phyloP scores from a whole-genome alignment of 2,797 vertebrate genomes.

The Cichlasoma orientale region DNA sequence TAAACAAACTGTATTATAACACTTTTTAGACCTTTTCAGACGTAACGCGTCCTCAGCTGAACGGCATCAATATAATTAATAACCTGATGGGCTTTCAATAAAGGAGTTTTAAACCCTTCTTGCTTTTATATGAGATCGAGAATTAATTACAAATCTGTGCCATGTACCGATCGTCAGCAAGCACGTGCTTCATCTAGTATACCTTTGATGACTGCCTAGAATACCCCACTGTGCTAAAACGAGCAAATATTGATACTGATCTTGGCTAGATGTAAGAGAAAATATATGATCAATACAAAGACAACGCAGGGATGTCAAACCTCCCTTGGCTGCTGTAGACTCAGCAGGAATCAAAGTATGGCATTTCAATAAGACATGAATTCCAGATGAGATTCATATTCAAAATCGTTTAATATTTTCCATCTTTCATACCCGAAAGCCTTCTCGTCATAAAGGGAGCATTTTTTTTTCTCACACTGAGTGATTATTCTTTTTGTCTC shows the following conservation, averaged over 20 bases:
- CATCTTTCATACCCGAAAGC: background rate
- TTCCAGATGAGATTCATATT: conserved; percentile 24
- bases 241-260: background rate
- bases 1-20: background rate
- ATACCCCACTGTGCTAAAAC: background rate
- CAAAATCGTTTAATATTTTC: background rate
- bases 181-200: background rate
- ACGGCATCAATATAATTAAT: background rate
- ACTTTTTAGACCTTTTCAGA: background rate
- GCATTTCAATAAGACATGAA: conserved; percentile 39
- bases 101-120: background rate
- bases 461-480: background rate
- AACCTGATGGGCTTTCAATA: background rate
- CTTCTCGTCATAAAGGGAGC: background rate
- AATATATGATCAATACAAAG: conserved; percentile 39
- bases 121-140: background rate
- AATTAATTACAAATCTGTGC: background rate
- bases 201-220: background rate
- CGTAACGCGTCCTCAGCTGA: background rate
- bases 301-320: background rate
- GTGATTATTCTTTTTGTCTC: background rate
- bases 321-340: background rate
- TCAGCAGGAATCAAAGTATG: background rate
- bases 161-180: background rate
- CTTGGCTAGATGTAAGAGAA: conserved; percentile 30